Evolutionary conservation across 2,888 invertebrate species (phyloP).

Genomic region (Acanthoscelides obtectus): DNA sequence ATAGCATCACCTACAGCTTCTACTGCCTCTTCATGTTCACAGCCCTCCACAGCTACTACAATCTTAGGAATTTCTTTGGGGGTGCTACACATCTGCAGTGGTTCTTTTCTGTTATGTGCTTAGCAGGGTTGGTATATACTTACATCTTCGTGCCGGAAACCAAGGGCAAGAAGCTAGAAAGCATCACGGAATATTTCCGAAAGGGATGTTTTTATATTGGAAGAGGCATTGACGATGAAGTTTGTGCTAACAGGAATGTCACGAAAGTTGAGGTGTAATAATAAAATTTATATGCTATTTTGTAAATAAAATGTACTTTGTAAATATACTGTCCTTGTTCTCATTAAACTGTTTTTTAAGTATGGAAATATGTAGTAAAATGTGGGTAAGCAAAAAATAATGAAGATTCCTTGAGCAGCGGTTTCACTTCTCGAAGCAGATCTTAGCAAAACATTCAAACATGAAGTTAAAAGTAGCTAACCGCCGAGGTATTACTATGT

Average conservation of each 20-base stretch:
- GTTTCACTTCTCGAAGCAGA: no score
- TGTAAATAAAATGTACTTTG: neutral
- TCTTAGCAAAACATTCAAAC: no score
- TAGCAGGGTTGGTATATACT: slow-evolving; percentile 45
- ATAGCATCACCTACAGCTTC: slow-evolving; percentile 48
- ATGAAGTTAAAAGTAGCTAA: no score
- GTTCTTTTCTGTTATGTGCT: slow-evolving; percentile 52
- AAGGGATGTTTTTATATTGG: slow-evolving; percentile 40
- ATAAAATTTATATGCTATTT: neutral
- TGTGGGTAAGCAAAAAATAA: no score
- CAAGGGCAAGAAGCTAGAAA: slow-evolving; percentile 47
- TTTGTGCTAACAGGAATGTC: neutral
- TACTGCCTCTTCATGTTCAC: slow-evolving; percentile 56
- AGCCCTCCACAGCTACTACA: slow-evolving; percentile 52
- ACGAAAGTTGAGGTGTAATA: neutral
- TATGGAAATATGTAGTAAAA: no score
- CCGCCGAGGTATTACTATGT: no score
- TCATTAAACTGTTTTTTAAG: neutral
- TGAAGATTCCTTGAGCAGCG: no score
- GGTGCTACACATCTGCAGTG: slow-evolving; percentile 53
- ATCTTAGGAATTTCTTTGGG: slow-evolving; percentile 38
- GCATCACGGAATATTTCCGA: slow-evolving; percentile 50
- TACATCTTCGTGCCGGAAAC: slow-evolving; percentile 50
- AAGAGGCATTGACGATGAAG: neutral
- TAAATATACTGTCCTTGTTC: neutral